phyloP scores from a whole-genome alignment of 2,888 invertebrate species.

The Tholera decimalis region DNA sequence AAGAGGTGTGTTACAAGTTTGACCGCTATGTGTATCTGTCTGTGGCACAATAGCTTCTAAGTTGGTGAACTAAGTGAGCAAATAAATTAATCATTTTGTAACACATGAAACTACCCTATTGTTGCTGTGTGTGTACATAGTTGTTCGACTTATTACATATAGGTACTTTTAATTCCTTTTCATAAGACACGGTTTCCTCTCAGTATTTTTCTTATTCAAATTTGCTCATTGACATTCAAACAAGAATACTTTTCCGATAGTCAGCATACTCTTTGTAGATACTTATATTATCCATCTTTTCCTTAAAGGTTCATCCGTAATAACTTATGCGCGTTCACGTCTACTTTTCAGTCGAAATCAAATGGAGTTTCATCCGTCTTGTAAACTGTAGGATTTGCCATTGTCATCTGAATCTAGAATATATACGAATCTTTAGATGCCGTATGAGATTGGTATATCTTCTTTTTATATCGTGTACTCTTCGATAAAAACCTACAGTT shows the following conservation, averaged over 20 bases:
- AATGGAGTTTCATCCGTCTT: conserved; percentile 22
- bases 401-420: neutral
- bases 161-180: no score
- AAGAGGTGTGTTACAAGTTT: no score
- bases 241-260: neutral
- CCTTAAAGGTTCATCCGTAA: conserved; percentile 8
- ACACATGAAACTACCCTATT: no score
- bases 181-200: no score
- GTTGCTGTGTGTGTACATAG: no score
- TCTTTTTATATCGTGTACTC: neutral
- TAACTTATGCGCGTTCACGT: conserved; percentile 16
- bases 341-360: conserved; percentile 16
- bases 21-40: no score
- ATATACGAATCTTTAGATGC: neutral
- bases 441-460: neutral
- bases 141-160: no score
- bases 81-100: no score
- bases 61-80: no score
- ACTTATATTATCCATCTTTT: neutral
- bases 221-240: neutral
- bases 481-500: no score
- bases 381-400: conserved; percentile 3
- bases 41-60: no score
- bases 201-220: neutral
- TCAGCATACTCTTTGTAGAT: no score